Conservation (phyloP, 2,113 vertebrate genomes). For the Muntiacus reevesi region DNA sequence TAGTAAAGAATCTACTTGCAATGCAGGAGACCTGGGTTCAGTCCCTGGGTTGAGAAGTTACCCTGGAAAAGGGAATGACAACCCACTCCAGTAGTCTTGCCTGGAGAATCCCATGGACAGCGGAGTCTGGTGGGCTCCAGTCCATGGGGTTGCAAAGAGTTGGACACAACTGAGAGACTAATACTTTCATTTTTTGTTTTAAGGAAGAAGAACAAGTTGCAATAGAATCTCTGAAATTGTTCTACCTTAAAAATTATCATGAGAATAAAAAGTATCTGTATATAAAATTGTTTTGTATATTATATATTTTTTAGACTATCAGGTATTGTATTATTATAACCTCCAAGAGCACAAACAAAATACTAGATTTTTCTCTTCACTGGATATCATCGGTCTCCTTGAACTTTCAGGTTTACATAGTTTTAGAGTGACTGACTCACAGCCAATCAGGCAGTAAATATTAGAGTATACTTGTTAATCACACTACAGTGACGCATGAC, state of each 20-base stretch:
- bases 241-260: background rate
- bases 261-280: background rate
- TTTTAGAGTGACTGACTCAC: background rate
- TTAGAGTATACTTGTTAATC: background rate
- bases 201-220: background rate
- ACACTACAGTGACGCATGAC: no score
- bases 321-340: background rate
- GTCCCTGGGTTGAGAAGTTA: background rate
- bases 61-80: background rate
- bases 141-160: background rate
- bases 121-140: background rate
- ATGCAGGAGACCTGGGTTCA: background rate
- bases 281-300: background rate
- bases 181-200: background rate
- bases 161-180: background rate
- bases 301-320: background rate
- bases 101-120: background rate
- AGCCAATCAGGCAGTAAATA: background rate
- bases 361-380: background rate
- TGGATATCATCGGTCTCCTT: fast-evolving
- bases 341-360: background rate
- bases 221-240: background rate
- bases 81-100: background rate
- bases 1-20: background rate
- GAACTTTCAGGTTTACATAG: background rate